Conservation (phyloP, 2,797 vertebrate genomes). For the Selene dorsalis region DNA sequence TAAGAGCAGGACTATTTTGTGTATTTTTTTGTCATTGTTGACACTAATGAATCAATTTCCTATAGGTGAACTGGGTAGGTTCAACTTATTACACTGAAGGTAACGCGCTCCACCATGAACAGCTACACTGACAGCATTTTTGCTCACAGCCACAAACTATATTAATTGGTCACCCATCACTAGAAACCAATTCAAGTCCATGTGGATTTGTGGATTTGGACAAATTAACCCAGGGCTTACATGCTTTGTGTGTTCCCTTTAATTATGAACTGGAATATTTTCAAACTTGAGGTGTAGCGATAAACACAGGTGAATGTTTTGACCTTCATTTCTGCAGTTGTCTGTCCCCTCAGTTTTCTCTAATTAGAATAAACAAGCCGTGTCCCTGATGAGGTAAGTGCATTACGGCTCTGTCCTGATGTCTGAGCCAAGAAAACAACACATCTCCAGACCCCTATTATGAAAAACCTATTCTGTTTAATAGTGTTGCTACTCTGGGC, state of each 20-base stretch:
- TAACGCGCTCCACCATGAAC: slow-evolving; percentile 39
- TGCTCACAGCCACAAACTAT: slow-evolving; percentile 25
- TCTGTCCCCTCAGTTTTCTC: slow-evolving; percentile 33
- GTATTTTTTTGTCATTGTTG: background rate
- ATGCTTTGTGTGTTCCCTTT: slow-evolving; percentile 8
- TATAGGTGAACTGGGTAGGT: slow-evolving; percentile 41
- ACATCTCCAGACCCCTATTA: slow-evolving; percentile 29
- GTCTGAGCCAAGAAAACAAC: slow-evolving; percentile 45
- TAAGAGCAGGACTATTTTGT: background rate
- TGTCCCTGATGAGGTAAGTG: slow-evolving; percentile 55
- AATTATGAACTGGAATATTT: slow-evolving; percentile 22
- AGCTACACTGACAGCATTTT: slow-evolving; percentile 19
- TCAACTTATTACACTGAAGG: slow-evolving; percentile 28
- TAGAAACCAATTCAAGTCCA: slow-evolving; percentile 35
- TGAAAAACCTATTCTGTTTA: slow-evolving; percentile 34
- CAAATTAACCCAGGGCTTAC: slow-evolving; percentile 6
- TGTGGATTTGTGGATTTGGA: slow-evolving; percentile 5
- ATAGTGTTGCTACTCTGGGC: slow-evolving; percentile 34
- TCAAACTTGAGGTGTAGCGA: background rate
- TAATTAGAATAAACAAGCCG: slow-evolving; percentile 64
- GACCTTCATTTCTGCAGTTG: slow-evolving; percentile 18
- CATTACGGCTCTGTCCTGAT: slow-evolving; percentile 14
- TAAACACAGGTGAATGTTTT: slow-evolving; percentile 9
- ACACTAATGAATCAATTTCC: slow-evolving; percentile 37
- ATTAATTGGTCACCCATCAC: slow-evolving; percentile 50